Evolutionary conservation across 2,888 invertebrate genomes (phyloP).

Genomic region (Watsonalla cultraria): DNA sequence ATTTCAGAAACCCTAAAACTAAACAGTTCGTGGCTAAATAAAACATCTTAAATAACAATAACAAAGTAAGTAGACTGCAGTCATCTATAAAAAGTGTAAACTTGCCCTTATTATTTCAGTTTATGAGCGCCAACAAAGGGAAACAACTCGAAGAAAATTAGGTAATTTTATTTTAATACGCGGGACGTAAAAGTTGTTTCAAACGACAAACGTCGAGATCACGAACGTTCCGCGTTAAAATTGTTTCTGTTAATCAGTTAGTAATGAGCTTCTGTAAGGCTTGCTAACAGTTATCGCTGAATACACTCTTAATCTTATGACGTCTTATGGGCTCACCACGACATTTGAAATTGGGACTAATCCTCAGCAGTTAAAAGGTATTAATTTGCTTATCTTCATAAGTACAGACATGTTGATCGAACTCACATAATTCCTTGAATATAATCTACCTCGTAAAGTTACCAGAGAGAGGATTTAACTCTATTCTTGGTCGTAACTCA

Average conservation of each 20-base stretch:
- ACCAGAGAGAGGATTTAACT: not conserved
- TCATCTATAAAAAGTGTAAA: not conserved
- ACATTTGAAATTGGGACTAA: not conserved
- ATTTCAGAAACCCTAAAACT: too few species aligned
- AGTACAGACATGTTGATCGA: too few species aligned
- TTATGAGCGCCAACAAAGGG: not conserved
- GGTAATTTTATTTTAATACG: not conserved
- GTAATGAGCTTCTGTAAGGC: not conserved
- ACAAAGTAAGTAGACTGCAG: too few species aligned
- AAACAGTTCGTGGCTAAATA: too few species aligned
- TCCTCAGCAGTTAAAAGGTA: not conserved
- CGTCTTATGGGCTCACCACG: not conserved
- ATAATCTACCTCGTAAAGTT: too few species aligned
- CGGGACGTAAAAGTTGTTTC: not conserved
- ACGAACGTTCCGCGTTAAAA: not conserved
- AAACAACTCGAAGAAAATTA: not conserved
- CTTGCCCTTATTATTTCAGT: not conserved
- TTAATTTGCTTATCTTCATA: too few species aligned
- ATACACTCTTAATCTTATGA: not conserved
- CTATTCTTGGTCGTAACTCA: not conserved
- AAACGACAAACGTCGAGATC: not conserved
- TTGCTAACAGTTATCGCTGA: not conserved
- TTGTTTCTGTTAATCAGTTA: not conserved
- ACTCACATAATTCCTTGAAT: too few species aligned
- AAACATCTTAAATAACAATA: too few species aligned